Percentiles rank a stretch among this genome's conserved stretches.
Conservation (phyloP, 1,140 invertebrate species). For the Drosophila ohnishii region DNA sequence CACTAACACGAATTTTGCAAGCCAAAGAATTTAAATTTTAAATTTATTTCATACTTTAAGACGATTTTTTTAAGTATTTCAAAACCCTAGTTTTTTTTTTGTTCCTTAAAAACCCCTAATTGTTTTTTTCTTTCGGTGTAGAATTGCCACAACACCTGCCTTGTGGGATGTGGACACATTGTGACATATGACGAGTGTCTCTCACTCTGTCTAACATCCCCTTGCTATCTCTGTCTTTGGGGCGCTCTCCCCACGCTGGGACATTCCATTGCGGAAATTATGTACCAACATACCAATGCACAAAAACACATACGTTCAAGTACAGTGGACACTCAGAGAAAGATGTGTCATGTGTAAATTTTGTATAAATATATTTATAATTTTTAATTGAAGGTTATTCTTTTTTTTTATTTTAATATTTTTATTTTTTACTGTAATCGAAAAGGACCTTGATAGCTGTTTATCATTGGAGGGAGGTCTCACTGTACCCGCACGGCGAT, state of each 20-base stretch:
- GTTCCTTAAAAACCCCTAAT: no score
- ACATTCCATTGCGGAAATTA: conserved; percentile 66
- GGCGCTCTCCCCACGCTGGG: conserved; percentile 25
- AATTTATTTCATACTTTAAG: no score
- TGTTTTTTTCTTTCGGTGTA: conserved; percentile 17
- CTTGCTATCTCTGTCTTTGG: neutral
- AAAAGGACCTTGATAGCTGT: no score
- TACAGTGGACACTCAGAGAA: neutral
- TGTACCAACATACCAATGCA: conserved; percentile 52
- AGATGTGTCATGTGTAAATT: neutral
- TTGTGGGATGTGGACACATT: conserved; percentile 37
- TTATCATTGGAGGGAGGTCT: neutral
- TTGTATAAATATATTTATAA: no score
- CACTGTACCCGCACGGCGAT: conserved; percentile 30
- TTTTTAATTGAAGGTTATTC: neutral
- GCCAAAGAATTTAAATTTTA: no score
- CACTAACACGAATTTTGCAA: no score
- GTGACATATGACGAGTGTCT: conserved; percentile 48
- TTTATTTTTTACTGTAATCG: neutral
- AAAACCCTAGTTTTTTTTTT: no score
- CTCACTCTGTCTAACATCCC: conserved; percentile 2
- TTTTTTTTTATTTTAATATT: neutral
- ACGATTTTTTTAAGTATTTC: no score
- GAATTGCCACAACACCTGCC: conserved; percentile 28
- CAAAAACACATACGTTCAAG: conserved; percentile 22